Conservation (phyloP, 2,113 vertebrate species). For the Hippocampus guttulatus region DNA sequence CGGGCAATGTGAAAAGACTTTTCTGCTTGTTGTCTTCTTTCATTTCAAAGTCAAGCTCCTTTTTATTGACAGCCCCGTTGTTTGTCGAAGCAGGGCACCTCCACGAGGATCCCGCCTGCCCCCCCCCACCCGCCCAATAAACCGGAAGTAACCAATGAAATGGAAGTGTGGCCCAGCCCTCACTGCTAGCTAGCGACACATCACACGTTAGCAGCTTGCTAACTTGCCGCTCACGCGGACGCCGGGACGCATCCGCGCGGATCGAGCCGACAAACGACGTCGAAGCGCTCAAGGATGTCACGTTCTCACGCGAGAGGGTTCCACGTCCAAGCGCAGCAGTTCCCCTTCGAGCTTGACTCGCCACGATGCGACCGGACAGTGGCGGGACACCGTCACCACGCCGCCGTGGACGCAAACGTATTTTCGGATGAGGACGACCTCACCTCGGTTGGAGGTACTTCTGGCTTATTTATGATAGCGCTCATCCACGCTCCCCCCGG, state of each 20-base stretch:
- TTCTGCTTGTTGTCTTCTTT: no score
- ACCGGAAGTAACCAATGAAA: not conserved
- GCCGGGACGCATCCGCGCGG: slow-evolving; percentile 22
- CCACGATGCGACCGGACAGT: slow-evolving; percentile 36
- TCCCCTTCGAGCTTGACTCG: slow-evolving; percentile 55
- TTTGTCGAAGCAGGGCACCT: no score
- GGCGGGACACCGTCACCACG: not conserved
- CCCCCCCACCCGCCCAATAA: not conserved
- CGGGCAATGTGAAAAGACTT: no score
- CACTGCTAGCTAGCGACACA: slow-evolving; percentile 40
- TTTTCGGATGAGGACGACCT: not conserved
- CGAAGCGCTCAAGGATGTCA: not conserved
- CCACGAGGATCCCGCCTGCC: no score
- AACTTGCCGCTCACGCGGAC: slow-evolving; percentile 14
- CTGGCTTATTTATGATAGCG: slow-evolving; percentile 67
- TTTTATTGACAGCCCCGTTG: no score
- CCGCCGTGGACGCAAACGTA: not conserved
- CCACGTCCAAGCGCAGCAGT: slow-evolving; percentile 59
- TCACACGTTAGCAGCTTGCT: slow-evolving; percentile 31
- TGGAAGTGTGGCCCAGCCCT: not conserved
- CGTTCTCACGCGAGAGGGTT: slow-evolving; percentile 13
- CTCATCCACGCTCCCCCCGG: slow-evolving; percentile 33
- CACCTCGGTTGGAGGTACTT: slow-evolving; percentile 37
- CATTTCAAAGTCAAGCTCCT: no score
- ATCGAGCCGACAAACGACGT: not conserved